phyloP scores from a whole-genome alignment of 2,113 vertebrate species.

The Ochotona princeps region DNA sequence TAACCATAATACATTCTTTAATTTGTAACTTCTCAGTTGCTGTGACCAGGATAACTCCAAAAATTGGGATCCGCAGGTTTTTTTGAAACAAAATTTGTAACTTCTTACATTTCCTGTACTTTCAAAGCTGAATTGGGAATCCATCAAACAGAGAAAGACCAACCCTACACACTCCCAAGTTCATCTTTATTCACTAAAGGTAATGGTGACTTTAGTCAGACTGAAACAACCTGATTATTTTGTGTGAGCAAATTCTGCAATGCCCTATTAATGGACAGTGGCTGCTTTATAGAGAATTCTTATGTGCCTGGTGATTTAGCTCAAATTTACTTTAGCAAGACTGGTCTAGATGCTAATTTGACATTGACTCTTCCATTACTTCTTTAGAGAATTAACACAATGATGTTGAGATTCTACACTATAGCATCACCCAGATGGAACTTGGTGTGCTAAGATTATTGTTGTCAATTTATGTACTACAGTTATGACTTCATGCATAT shows the following conservation, averaged over 20 bases:
- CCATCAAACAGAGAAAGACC: neutral
- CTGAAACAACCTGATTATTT: neutral
- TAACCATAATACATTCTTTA: neutral
- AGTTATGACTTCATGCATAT: neutral
- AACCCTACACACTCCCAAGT: neutral
- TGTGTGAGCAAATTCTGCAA: neutral
- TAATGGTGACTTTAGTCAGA: neutral
- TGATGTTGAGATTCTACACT: neutral
- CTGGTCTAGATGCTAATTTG: conserved; percentile 7
- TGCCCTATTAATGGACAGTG: neutral
- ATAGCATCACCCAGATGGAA: conserved; percentile 33
- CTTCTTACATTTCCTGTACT: neutral
- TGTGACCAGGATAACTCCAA: neutral
- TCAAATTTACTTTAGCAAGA: conserved; percentile 4
- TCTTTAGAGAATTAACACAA: conserved; percentile 47
- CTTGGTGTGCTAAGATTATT: conserved; percentile 35
- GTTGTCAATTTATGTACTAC: neutral
- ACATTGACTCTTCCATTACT: conserved; percentile 9
- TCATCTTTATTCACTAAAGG: neutral
- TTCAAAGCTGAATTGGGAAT: conserved; percentile 16
- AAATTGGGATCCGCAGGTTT: neutral
- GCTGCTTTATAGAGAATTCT: neutral
- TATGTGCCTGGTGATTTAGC: neutral
- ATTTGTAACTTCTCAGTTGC: neutral
- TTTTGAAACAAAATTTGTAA: conserved; percentile 10